Base-by-base conservation (phyloP, 1,140 invertebrate species). In the Saccostrea glomerata region DNA sequence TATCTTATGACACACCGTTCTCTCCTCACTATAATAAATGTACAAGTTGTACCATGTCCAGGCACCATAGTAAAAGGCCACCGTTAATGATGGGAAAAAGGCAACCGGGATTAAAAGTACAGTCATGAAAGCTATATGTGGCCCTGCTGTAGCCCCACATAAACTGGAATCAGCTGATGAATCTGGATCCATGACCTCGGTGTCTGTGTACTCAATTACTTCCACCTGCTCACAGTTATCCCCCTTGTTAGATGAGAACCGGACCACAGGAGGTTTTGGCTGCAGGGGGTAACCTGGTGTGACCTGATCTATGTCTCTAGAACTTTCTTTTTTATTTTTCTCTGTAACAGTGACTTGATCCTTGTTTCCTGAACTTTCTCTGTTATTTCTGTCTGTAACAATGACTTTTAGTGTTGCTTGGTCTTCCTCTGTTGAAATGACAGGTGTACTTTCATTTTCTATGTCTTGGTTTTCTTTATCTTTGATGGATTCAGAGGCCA, bases 1-100 rank as follows among this genome's bases (percentile, higher is more conserved):
- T 11, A 95, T 90, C 86, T 94, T 94, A 89, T 95, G 94, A 88
- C 92, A 92, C 9, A 95, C 89, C 56, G 95, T 96, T 90, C 96
- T 96, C 91, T 97, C 97, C 92, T 97, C 97, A 92, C 96, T 97
- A 89, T 97, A 96, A 94, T 96, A 96, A 84, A 96, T 96, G 92
- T 97, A 97, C 88, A 97, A 96, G 92, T 97, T 97, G 92, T 97
- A 97, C 97, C 97, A 97, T 63, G 97, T 97, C 90, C 97, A 94
- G 1, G 97, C 97, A 56, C 97, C 97, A 89, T 97, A 96, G 91
- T 97, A 97, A 94, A 97, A 97, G 6, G 97, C 96, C 91, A 97
- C 97, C 56, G 96, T 93, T 20, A 96, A 94, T 25, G 97, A 97
- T 82, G 97, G 94, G 30, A 96, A 87, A 47, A 96, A 95, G 23